phyloP scores from a whole-genome alignment of 2,888 invertebrate species.

The Perizoma affinitatum region DNA sequence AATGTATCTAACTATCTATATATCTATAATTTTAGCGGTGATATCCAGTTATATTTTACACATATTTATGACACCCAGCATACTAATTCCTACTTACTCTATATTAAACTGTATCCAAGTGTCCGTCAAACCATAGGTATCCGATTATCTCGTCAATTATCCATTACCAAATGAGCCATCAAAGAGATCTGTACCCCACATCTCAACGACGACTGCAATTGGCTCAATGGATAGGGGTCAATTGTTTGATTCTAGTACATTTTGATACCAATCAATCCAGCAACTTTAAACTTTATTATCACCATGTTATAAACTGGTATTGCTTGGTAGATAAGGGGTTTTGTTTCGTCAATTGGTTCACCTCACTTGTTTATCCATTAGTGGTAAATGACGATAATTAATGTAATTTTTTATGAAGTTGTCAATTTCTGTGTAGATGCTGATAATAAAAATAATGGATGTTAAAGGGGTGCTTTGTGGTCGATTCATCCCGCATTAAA shows the following conservation, averaged over 20 bases:
- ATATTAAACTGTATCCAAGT: too few species aligned
- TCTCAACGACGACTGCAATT: conserved; percentile 59
- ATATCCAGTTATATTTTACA: too few species aligned
- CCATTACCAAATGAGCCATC: conserved; percentile 58
- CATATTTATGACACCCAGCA: too few species aligned
- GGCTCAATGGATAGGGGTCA: conserved; percentile 63
- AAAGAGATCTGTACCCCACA: conserved; percentile 57
- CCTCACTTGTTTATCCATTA: conserved; percentile 43
- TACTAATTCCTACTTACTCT: too few species aligned
- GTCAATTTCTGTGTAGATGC: conserved; percentile 29
- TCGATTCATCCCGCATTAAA: conserved; percentile 27
- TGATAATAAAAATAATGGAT: conserved; percentile 12
- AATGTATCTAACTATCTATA: too few species aligned
- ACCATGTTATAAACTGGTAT: conserved; percentile 11
- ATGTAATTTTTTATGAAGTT: conserved; percentile 35
- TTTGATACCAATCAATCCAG: conserved; percentile 22
- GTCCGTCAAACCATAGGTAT: not conserved
- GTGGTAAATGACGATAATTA: conserved; percentile 20
- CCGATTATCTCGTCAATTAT: conserved; percentile 41
- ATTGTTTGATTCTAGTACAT: conserved; percentile 55
- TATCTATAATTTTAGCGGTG: too few species aligned
- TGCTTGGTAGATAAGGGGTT: conserved; percentile 6
- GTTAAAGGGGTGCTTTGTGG: conserved; percentile 10
- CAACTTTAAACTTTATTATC: conserved; percentile 17
- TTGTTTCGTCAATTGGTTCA: conserved; percentile 35